Evolutionary conservation across 2,113 vertebrate species (phyloP).

Genomic region (Malurus melanocephalus): DNA sequence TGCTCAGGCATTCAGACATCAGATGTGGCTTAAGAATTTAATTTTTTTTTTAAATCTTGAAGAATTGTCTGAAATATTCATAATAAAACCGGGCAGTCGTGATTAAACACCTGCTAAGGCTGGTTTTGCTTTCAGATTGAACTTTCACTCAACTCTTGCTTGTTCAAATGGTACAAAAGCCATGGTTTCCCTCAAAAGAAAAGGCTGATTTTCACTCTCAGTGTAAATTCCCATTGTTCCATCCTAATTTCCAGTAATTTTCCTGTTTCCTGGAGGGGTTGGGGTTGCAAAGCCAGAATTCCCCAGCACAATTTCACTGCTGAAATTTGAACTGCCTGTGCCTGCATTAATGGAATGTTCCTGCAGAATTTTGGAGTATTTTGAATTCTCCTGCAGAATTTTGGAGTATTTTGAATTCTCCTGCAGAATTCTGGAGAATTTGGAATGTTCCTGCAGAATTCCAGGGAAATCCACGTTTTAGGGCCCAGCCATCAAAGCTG

Average conservation of each 20-base stretch:
- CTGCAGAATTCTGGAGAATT: too few relatives aligned
- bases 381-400: too few relatives aligned
- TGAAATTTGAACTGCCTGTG: too few relatives aligned
- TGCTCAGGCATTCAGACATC: neutral
- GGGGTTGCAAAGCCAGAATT: neutral
- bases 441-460: neutral
- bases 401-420: too few relatives aligned
- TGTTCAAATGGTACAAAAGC: neutral
- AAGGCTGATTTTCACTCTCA: neutral
- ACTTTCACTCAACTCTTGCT: neutral
- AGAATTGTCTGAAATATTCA: neutral
- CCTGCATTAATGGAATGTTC: neutral
- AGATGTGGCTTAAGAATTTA: neutral
- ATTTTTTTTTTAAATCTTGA: accelerated
- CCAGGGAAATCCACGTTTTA: neutral
- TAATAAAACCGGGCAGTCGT: neutral
- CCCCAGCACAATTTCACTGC: neutral
- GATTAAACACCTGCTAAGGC: neutral
- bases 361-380: neutral
- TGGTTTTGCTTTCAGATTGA: neutral
- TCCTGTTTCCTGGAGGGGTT: neutral
- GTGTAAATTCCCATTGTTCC: neutral
- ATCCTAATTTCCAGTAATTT: accelerated
- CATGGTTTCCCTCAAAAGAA: neutral
- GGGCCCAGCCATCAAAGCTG: neutral